These are phyloP conservation scores for Xenus cinereus DNA, from an alignment of 2,113 vertebrate genomes.

Conservation along the genomic window DNA sequence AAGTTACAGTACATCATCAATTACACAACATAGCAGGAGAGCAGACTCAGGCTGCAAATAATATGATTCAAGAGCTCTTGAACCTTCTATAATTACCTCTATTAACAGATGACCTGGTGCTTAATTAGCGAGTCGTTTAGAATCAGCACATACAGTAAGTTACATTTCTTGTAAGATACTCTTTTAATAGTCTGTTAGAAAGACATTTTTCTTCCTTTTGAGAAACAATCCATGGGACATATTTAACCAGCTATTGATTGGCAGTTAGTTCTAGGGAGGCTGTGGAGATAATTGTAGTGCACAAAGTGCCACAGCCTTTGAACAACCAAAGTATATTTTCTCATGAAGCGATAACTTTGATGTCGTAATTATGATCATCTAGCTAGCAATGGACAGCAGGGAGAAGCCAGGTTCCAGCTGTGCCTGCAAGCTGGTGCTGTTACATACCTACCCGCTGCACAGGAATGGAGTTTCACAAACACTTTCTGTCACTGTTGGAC, in stretches of 20 bases:
- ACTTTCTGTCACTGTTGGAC: not conserved
- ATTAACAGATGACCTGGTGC: not conserved
- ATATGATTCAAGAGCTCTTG: not conserved
- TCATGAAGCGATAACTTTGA: not conserved
- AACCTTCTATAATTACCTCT: not conserved
- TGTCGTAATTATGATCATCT: not conserved
- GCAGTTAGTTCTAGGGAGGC: not conserved
- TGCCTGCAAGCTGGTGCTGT: not conserved
- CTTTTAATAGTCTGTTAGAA: not conserved
- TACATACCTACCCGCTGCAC: not conserved
- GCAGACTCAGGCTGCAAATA: not conserved
- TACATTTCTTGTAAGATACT: not conserved
- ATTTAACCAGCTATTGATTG: not conserved
- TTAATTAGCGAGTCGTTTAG: not conserved
- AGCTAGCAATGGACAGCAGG: not conserved
- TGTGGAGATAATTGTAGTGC: not conserved
- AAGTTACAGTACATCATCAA: not conserved
- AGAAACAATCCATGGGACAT: not conserved
- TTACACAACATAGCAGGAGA: not conserved
- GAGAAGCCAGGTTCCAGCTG: conserved; percentile 1
- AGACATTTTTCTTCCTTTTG: not conserved
- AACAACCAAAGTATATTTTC: not conserved
- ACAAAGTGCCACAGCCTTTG: not conserved
- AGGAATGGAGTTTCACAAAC: not conserved
- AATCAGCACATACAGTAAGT: not conserved